Evolutionary conservation across 53 echinoderm and acorn worm species (phyloP), one percentile per base, ranked within the genome.

Genomic region (Luidia sarsii): DNA sequence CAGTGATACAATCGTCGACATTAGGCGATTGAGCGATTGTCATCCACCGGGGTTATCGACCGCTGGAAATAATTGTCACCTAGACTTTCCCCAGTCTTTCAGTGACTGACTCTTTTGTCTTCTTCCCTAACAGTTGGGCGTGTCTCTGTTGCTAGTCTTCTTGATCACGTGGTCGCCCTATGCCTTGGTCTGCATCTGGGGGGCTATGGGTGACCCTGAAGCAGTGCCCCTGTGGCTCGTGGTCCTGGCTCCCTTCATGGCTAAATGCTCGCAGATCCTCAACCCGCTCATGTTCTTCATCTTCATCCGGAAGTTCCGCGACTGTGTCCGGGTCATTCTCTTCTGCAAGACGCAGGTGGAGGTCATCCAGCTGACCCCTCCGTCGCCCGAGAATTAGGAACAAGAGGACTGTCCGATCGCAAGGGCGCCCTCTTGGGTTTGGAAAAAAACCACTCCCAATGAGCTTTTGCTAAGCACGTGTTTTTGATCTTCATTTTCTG

Each of bases 41-140:
- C n/a, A n/a, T n/a, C n/a, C n/a, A n/a, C n/a, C n/a, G n/a, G n/a
- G n/a, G n/a, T n/a, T n/a, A n/a, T n/a, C n/a, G n/a, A n/a, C n/a
- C n/a, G n/a, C n/a, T n/a, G n/a, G n/a, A n/a, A n/a, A n/a, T n/a
- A n/a, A n/a, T n/a, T n/a, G n/a, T n/a, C n/a, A n/a, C n/a, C n/a
- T n/a, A n/a, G n/a, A n/a, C n/a, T n/a, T n/a, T n/a, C n/a, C n/a
- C n/a, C n/a, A n/a, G n/a, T n/a, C n/a, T n/a, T n/a, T n/a, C n/a
- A n/a, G n/a, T n/a, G n/a, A n/a, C n/a, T n/a, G n/a, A n/a, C n/a
- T n/a, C n/a, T n/a, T n/a, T n/a, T n/a, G n/a, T n/a, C n/a, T n/a
- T n/a, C n/a, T n/a, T n/a, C n/a, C n/a, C n/a, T n/a, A n/a, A 16
- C 75, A 95, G 95, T 25, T 95, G 79, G 89, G 95, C 10, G 70